phyloP scores from a whole-genome alignment of 2,797 vertebrate genomes.

The Poeciliopsis paucimaculata region DNA sequence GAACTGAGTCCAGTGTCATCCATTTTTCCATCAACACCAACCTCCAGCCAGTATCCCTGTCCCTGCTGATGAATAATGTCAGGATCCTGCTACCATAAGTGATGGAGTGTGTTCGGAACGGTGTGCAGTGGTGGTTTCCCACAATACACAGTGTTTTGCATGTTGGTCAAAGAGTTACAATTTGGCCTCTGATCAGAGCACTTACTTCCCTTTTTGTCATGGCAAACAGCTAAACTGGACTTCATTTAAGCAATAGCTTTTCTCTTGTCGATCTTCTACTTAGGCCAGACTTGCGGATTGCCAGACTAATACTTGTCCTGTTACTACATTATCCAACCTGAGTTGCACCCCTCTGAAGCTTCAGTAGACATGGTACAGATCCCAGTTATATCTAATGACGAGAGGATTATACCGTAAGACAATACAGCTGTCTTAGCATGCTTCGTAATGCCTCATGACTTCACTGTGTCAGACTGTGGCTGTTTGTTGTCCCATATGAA shows the following conservation, averaged over 20 bases:
- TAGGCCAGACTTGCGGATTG: neutral
- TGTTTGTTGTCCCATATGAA: constrained; percentile 40
- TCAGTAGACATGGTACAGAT: constrained; percentile 31
- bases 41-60: neutral
- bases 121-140: neutral
- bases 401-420: constrained; percentile 73
- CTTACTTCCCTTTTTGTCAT: neutral
- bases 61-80: neutral
- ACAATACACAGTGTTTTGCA: neutral
- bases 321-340: neutral
- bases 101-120: neutral
- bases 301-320: neutral
- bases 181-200: neutral
- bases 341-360: neutral
- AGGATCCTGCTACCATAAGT: neutral
- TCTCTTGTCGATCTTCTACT: neutral
- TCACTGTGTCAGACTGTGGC: constrained; percentile 41
- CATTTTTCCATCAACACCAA: neutral
- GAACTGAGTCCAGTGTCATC: neutral
- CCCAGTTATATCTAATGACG: constrained; percentile 38
- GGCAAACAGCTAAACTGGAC: neutral
- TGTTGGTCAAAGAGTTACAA: neutral
- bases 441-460: constrained; percentile 63
- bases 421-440: constrained; percentile 64
- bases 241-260: neutral